Conservation (phyloP, 2,113 vertebrate genomes). For the Megalops atlanticus region DNA sequence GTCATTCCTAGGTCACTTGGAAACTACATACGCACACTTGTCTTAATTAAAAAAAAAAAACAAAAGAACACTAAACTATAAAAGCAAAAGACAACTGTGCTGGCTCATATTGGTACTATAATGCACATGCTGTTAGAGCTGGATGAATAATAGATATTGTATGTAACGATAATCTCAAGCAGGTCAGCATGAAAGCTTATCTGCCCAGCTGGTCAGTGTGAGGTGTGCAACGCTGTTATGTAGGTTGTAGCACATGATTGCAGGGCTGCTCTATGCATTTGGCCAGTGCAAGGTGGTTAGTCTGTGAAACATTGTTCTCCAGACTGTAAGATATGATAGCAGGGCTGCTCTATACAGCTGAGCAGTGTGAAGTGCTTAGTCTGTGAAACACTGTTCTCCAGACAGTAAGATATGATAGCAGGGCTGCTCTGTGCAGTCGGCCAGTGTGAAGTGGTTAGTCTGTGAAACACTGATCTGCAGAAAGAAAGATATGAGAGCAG, state of each 20-base stretch:
- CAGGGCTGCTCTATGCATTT: not conserved
- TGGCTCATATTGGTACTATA: not conserved
- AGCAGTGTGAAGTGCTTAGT: too few relatives aligned
- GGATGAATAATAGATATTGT: not conserved
- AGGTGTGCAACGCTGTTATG: too few relatives aligned
- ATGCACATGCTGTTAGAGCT: not conserved
- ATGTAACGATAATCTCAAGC: slow-evolving; percentile 1
- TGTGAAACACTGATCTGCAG: not conserved
- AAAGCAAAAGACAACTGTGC: not conserved
- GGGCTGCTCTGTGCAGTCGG: too few relatives aligned
- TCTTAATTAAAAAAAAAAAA: not conserved
- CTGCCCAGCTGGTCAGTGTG: not conserved
- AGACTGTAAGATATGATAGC: not conserved
- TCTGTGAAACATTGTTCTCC: not conserved
- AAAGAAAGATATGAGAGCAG: not conserved
- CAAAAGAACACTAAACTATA: not conserved
- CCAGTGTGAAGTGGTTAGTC: too few relatives aligned
- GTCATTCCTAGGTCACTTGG: too few relatives aligned
- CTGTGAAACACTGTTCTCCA: not conserved
- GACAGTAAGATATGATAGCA: not conserved
- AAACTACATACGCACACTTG: not conserved
- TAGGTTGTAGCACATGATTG: too few relatives aligned
- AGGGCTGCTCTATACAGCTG: not conserved
- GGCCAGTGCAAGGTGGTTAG: not conserved
- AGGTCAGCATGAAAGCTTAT: slow-evolving; percentile 4